Conservation (phyloP, 2,888 invertebrate genomes). For the Iselma pallidipennis region DNA sequence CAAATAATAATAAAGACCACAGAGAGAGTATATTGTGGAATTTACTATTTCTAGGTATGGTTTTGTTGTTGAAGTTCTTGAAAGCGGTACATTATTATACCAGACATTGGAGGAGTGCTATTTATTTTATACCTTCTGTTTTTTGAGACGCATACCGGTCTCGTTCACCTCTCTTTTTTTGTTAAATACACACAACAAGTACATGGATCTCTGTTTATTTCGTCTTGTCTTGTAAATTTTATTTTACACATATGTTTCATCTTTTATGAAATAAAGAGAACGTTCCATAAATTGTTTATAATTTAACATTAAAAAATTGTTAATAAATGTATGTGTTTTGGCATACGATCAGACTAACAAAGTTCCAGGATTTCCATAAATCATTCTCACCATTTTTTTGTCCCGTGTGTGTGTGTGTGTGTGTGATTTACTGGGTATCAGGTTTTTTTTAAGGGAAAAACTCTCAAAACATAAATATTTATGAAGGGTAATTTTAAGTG, state of each 20-base stretch:
- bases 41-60: constrained; percentile 2
- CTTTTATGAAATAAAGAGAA: constrained; percentile 21
- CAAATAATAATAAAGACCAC: constrained; percentile 1
- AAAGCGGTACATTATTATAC: constrained; percentile 1
- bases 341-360: constrained; percentile 7
- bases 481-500: too few relatives aligned
- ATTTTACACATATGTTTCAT: constrained; percentile 31
- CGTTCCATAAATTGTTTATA: constrained; percentile 18
- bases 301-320: constrained; percentile 11
- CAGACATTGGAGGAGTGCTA: constrained; percentile 10
- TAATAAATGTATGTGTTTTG: constrained; percentile 3
- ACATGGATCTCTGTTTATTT: constrained; percentile 26
- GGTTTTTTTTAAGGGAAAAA: too few relatives aligned
- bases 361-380: constrained; percentile 4
- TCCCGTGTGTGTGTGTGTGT: not conserved
- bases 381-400: not conserved
- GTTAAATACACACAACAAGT: too few relatives aligned
- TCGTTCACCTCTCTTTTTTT: too few relatives aligned
- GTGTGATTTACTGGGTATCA: too few relatives aligned
- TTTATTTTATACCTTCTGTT: constrained; percentile 28
- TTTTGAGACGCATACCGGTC: constrained; percentile 28
- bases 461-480: too few relatives aligned
- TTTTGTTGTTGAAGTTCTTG: not conserved
- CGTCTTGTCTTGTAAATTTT: constrained; percentile 27
- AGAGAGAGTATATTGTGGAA: constrained; percentile 3